Evolutionary conservation across 1,140 invertebrate genomes (phyloP), one percentile per base, ranked within the genome.

Genomic region (Notospermus geniculatus): DNA sequence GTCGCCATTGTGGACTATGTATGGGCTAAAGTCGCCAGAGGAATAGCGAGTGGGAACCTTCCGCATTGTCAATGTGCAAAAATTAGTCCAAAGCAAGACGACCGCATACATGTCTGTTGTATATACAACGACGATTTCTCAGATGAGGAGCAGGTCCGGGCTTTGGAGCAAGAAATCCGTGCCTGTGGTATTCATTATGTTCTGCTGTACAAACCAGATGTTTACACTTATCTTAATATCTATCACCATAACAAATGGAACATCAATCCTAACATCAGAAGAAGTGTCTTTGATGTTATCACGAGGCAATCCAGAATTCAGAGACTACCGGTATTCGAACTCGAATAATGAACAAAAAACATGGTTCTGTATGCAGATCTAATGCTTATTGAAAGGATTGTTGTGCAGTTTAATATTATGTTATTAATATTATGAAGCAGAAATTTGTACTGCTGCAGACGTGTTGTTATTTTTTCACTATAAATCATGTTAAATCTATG

Each of bases 141-240:
- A 2, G 30, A 69, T 56, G n/a, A 62, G 27, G 65, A 67, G 11
- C 41, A 69, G 41, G 68, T 69, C 1, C 54, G 52, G 25, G 27
- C 27, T 15, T 41, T 60, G 41, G 68, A 69, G 57, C 28, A 57
- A 32, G 60, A 32, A n/a, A 46, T 69, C 11, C 52, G 68, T 17
- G 50, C 41, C 19, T 54, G 60, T 52, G 68, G 68, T 43, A 63
- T 69, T 50, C 62, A 67, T 50, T 62, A 62, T 58, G 39, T 30
- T 7, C 39, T 69, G 41, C 41, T 29, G 4, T 69, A 69, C 59
- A 67, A 69, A 57, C 68, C 68, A 41, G 68, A 69, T 65, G 58
- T 69, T 7, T 69, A 54, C 36, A 69, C 65, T 7, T 65, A 67
- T 39, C 58, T 62, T 36, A 62, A 63, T 25, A 55, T 69, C 11